Evolutionary conservation across 2,888 invertebrate species (phyloP).

Genomic region (Megamerina dolium): DNA sequence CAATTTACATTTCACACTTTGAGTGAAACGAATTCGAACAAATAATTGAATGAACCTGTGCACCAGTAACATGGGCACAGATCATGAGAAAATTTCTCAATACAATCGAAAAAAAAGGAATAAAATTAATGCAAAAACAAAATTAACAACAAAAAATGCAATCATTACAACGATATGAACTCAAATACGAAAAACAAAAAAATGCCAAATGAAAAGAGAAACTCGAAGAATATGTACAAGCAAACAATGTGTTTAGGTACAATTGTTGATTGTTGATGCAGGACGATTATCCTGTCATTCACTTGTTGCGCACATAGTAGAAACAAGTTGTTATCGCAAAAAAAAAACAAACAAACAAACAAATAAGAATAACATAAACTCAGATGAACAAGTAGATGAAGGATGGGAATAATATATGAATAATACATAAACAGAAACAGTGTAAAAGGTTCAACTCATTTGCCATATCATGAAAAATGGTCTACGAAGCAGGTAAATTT

Average conservation of each 20-base stretch:
- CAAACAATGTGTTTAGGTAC: constrained; percentile 6
- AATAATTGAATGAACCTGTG: not conserved
- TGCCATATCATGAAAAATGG: no score
- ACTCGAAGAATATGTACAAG: not conserved
- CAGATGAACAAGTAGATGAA: not conserved
- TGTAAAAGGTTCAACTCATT: not conserved
- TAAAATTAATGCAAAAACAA: not conserved
- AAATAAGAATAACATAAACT: not conserved
- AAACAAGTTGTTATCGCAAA: no score
- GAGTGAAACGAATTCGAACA: no score
- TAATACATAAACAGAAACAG: no score
- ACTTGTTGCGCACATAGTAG: constrained; percentile 22
- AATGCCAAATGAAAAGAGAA: not conserved
- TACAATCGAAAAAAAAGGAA: not conserved
- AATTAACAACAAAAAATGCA: constrained; percentile 1
- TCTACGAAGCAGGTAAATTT: not conserved
- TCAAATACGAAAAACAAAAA: not conserved
- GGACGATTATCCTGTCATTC: constrained; percentile 30
- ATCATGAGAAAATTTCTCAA: not conserved
- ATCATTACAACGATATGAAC: constrained; percentile 1
- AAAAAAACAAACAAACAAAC: no score
- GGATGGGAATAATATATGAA: no score
- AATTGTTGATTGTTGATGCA: constrained; percentile 3
- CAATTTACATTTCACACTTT: no score
- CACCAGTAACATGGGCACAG: not conserved